A percentile compares a stretch with the other conserved stretches of the same genome.
Conservation (phyloP, 2,888 invertebrate genomes). For the Ommatoiulus sabulosus region DNA sequence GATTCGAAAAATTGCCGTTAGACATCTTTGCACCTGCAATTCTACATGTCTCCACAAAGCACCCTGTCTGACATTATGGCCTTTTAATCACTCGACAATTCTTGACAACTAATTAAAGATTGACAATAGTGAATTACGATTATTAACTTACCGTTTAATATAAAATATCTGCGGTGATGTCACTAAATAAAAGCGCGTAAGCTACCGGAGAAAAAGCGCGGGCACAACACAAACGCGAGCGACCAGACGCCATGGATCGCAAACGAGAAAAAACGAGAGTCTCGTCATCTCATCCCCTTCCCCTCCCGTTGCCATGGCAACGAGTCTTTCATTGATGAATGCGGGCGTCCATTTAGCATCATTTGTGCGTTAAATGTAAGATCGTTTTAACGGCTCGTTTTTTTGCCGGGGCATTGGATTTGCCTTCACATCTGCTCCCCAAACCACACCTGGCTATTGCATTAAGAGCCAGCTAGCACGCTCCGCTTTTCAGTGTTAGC, state of each 20-base stretch:
- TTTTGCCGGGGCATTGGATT: conserved; percentile 1
- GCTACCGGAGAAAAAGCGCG: background rate
- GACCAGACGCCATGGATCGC: background rate
- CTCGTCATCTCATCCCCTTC: background rate
- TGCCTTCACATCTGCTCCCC: background rate
- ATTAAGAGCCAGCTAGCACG: background rate
- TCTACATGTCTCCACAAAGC: too few species aligned
- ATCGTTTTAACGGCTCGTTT: background rate
- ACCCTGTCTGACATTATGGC: too few species aligned
- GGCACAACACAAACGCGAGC: background rate
- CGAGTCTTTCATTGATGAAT: background rate
- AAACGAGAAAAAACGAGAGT: conserved; percentile 32
- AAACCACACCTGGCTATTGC: background rate
- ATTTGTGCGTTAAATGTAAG: conserved; percentile 6
- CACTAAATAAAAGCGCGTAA: too few species aligned
- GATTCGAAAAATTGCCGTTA: too few species aligned
- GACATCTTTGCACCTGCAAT: too few species aligned
- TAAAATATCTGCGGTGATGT: too few species aligned
- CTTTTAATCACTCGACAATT: too few species aligned
- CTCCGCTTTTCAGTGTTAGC: background rate
- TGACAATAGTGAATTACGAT: background rate
- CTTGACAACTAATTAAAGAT: background rate
- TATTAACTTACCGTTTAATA: too few species aligned
- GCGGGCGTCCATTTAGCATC: conserved; percentile 40
- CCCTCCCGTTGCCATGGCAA: conserved; percentile 31